Base-by-base conservation (phyloP, 2,113 vertebrate genomes). In the Grantiella picta region DNA sequence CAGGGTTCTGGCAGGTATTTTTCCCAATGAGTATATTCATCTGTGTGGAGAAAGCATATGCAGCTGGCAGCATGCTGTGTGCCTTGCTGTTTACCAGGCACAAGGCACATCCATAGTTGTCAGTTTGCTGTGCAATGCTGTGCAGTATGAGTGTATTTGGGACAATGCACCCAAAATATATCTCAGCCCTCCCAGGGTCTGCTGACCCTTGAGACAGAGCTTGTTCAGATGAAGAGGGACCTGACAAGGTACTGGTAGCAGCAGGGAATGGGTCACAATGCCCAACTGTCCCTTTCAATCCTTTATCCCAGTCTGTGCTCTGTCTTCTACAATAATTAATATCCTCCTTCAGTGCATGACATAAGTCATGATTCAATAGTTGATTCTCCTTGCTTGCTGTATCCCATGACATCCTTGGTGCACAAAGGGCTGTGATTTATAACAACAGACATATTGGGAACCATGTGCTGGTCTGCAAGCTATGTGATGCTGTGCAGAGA, bases 1-100 rank as follows among this genome's bases (percentile, higher is more conserved):
- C 44, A 70, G 92, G 73, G 27, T 15, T 60, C 82, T 96, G 78
- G 31, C 53, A 79, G 79, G 56, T 35, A 18, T 89, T 92, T 96
- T 77, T 75, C 80, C 57, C 53, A 71, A 44, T 91, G 49, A 16
- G 27, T 96, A 2, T 94, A 95, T 88, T 95, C 94, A 95, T 90
- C 87, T 94, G 29, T 47, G 60, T 24, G 72, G 79, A 96, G 75
- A 93, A 19, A 94, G 28, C 89, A 71, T 35, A 54, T 75, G 64
- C 66, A 77, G 56, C 10, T 92, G 79, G 75, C 82, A 89, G 68
- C 29, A 49, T 22, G 25, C 49, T 80, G 60, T 42, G 73, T 93
- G 80, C 89, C 89, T 92, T 89, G 83, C 91, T 97, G 85, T 70
- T 87, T 72, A 76, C 77, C 94, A 92, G 89, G 59, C 82, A 59